These are phyloP conservation scores for Enteromius viviparus DNA, from an alignment of 2,797 vertebrate species.

Conservation along the genomic window DNA sequence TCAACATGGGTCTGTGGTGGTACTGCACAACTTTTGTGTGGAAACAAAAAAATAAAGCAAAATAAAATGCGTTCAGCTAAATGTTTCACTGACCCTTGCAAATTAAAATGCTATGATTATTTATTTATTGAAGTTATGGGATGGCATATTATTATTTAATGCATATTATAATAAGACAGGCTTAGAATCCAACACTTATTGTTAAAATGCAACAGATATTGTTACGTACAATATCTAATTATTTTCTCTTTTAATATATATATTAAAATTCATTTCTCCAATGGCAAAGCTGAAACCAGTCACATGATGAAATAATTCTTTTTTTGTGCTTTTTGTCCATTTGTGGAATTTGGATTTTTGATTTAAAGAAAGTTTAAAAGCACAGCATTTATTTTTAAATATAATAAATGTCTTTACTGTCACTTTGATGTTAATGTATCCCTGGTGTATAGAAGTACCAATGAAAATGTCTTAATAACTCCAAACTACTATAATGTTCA, in stretches of 20 bases:
- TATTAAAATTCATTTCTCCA: not conserved
- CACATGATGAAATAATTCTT: not conserved
- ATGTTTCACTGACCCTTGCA: not conserved
- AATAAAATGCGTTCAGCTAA: not conserved
- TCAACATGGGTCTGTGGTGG: not conserved
- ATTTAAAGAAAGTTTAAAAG: not conserved
- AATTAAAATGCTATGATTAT: not conserved
- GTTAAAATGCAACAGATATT: too few species aligned
- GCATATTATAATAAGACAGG: not conserved
- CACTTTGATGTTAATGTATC: constrained; percentile 2
- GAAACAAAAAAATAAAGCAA: not conserved
- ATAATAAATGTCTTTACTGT: not conserved
- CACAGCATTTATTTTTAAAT: not conserved
- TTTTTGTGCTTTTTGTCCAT: not conserved
- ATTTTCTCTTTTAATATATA: not conserved
- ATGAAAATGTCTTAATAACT: not conserved
- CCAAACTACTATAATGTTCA: not conserved
- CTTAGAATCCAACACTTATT: not conserved
- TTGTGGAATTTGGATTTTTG: not conserved
- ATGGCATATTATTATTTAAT: not conserved
- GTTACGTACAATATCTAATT: not conserved
- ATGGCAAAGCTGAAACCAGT: not conserved
- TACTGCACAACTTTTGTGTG: not conserved
- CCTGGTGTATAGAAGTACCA: not conserved
- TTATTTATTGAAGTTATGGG: not conserved